Percentiles rank a stretch among this genome's conserved stretches.
These are phyloP conservation scores for Hylia prasina DNA, from an alignment of 2,113 vertebrate species.

Conservation along the genomic window DNA sequence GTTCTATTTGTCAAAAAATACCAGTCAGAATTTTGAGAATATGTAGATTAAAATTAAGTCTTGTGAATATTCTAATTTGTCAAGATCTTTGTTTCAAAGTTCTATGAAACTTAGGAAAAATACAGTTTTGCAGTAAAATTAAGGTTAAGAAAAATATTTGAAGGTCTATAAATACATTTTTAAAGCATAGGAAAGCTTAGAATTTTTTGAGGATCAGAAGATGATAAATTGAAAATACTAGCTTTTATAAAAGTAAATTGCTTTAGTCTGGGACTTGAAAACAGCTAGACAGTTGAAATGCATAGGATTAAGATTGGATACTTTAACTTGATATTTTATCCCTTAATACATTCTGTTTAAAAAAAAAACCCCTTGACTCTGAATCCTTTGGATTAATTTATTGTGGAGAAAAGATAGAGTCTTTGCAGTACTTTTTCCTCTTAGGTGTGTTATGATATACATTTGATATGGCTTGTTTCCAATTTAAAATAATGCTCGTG, in stretches of 20 bases:
- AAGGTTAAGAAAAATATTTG: background rate
- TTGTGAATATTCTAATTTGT: background rate
- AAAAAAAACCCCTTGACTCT: background rate
- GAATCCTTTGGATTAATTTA: background rate
- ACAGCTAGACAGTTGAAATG: background rate
- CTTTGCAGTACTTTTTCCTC: background rate
- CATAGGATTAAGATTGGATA: background rate
- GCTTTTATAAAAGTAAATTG: background rate
- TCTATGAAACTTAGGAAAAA: background rate
- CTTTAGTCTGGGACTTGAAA: background rate
- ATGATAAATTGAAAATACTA: background rate
- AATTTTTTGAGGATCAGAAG: background rate
- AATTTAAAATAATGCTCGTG: background rate
- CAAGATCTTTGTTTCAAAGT: background rate
- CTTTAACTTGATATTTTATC: background rate
- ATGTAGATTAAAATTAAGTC: background rate
- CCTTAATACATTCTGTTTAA: background rate
- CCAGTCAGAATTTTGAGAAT: background rate
- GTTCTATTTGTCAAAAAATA: background rate
- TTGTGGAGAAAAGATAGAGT: background rate
- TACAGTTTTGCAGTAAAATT: background rate
- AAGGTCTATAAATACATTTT: background rate
- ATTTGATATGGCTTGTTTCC: background rate
- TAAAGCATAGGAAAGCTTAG: background rate
- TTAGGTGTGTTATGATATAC: background rate